phyloP scores from a whole-genome alignment of 2,797 vertebrate species.

The Danio kyathit region DNA sequence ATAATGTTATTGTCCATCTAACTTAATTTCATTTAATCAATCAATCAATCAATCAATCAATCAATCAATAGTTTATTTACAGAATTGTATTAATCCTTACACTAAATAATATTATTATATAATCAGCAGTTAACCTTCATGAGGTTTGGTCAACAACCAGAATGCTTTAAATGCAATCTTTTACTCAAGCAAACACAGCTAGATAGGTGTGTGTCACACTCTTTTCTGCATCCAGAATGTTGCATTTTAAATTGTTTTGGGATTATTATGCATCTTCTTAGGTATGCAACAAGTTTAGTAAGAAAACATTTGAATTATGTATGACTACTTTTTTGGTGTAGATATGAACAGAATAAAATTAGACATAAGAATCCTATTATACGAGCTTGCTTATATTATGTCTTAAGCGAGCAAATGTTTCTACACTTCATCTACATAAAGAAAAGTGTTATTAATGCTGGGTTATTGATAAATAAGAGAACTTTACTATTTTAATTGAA shows the following conservation, averaged over 20 bases:
- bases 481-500: too few species aligned
- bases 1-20: too few species aligned
- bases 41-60: too few species aligned
- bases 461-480: too few species aligned
- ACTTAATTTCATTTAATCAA: too few species aligned
- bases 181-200: neutral
- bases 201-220: neutral
- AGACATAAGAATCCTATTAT: neutral
- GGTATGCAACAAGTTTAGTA: constrained; percentile 25
- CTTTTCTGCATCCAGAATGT: neutral
- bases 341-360: constrained; percentile 34
- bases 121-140: constrained; percentile 10
- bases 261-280: constrained; percentile 21
- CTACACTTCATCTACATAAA: too few species aligned
- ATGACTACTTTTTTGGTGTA: constrained; percentile 26
- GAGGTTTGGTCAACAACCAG: neutral
- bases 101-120: neutral
- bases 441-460: too few species aligned
- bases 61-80: too few species aligned
- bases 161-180: constrained; percentile 26
- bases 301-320: constrained; percentile 33
- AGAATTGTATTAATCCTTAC: too few species aligned
- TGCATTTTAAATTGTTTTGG: constrained; percentile 19
- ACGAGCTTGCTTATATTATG: neutral
- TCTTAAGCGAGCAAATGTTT: neutral